Evolutionary conservation across 1,140 invertebrate species (phyloP), one percentile per base, ranked within the genome.

Genomic region (Batillaria attramentaria): DNA sequence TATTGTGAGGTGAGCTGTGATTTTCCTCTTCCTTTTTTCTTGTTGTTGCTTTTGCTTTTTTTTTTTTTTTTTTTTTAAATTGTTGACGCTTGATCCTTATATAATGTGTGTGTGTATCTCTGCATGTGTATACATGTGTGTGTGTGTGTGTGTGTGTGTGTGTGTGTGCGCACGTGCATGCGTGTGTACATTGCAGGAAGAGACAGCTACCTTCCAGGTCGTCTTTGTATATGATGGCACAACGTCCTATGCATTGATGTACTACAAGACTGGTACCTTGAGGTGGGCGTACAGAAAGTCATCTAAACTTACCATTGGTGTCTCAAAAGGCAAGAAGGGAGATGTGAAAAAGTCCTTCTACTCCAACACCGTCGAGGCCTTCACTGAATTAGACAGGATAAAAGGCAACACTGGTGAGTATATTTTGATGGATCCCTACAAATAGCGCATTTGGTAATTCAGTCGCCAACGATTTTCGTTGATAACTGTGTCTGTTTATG

Each of bases 211-310:
- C 3, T 62, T 62, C 57, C 57, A 62, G 6, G 33, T 31, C n/a
- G 33, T 62, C 33, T n/a, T 62, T 8, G 57, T n/a, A 62, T 62
- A 24, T 62, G 57, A 62, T 31, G 57, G 57, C 24, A 31, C n/a
- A 24, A 62, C 33, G 57, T 4, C 57, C 10, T 62, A 62, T 62
- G 57, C 57, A 62, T 31, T 62, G 57, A 31, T 62, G 24, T 62
- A 62, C 57, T 62, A 62, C 57, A 62, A 62, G 24, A 62, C n/a
- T 31, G 57, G 33, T 31, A 28, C 57, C 57, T 28, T 62, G 57
- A 28, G 2, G 57, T 62, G 57, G 57, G 57, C n/a, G n/a, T 31
- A 24, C 33, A 0, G 57, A 62, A 31, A 28, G 57, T 28, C 57
- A 6, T 28, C 10, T 8, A 62, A 31, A 62, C n/a, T 62, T 62